Conservation (phyloP, 2,113 vertebrate species). For the Nycticebus coucang region DNA sequence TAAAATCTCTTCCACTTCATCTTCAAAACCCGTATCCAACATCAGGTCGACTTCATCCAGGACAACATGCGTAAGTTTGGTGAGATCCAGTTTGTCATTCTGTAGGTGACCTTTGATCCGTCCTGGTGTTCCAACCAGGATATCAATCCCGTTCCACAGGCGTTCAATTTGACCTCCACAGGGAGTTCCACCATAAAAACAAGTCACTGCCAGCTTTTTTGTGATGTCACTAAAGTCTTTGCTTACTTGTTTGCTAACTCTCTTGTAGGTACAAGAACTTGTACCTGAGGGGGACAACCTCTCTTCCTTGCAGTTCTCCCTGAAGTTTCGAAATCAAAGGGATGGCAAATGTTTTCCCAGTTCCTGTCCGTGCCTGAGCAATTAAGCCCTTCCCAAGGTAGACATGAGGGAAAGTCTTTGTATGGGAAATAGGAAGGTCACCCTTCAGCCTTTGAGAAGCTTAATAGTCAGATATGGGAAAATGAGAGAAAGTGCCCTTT, state of each 20-base stretch:
- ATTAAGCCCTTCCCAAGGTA: conserved; percentile 94
- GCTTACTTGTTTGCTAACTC: conserved; percentile 95
- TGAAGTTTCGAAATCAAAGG: conserved; percentile 94
- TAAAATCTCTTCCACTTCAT: conserved; percentile 99
- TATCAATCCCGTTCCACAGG: conserved; percentile 94
- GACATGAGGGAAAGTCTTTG: conserved; percentile 92
- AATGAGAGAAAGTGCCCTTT: conserved; percentile 87
- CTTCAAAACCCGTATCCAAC: conserved; percentile 99
- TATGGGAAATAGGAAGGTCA: conserved; percentile 95
- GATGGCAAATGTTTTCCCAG: conserved; percentile 96
- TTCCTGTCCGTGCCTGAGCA: conserved; percentile 96
- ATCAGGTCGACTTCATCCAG: conserved; percentile 99
- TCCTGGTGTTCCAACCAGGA: conserved; percentile 96
- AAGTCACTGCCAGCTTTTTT: conserved; percentile 89
- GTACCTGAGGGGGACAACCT: conserved; percentile 94
- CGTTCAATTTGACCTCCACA: conserved; percentile 93
- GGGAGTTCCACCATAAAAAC: conserved; percentile 97
- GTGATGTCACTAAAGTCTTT: conserved; percentile 94
- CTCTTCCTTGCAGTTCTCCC: conserved; percentile 74
- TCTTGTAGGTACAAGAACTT: conserved; percentile 95
- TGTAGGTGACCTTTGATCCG: conserved; percentile 95
- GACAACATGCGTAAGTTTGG: conserved; percentile 92
- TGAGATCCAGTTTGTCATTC: conserved; percentile 93
- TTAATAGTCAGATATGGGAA: conserved; percentile 85
- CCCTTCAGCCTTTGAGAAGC: conserved; percentile 90